phyloP scores from a whole-genome alignment of 2,113 vertebrate genomes.

The Spea bombifrons region DNA sequence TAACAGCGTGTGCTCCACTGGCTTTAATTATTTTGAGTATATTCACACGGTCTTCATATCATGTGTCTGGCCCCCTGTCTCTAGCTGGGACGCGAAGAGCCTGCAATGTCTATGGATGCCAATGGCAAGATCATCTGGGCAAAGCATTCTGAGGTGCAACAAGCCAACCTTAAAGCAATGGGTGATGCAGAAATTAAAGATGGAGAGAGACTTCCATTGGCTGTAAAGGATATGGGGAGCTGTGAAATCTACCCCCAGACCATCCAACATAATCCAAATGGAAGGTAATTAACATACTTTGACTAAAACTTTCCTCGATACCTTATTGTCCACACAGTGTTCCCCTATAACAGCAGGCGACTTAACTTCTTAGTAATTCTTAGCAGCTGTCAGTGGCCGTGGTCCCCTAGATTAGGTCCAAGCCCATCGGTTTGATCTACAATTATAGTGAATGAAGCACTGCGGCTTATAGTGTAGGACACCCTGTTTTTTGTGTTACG shows the following conservation, averaged over 20 bases:
- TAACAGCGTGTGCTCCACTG: no score
- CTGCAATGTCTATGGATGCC: conserved; percentile 98
- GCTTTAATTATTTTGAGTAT: background rate
- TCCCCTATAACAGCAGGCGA: no score
- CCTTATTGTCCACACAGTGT: no score
- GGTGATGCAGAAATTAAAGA: conserved; percentile 97
- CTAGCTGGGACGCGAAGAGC: conserved; percentile 94
- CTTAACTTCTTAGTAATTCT: no score
- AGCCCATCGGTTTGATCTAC: no score
- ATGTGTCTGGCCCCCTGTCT: conserved; percentile 8
- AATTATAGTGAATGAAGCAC: no score
- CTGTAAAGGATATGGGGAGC: conserved; percentile 98
- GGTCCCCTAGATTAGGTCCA: no score
- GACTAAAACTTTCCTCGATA: no score
- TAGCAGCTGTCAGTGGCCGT: no score
- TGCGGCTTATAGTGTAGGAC: no score
- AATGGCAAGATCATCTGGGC: conserved; percentile 99
- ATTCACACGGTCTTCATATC: background rate
- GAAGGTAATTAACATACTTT: conserved; percentile 69
- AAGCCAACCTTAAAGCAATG: conserved; percentile 99
- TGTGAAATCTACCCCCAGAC: conserved; percentile 99
- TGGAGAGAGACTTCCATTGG: conserved; percentile 89
- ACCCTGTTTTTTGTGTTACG: no score
- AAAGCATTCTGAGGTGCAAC: conserved; percentile 94
- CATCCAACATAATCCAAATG: conserved; percentile 97